Conservation (phyloP, 1,140 invertebrate genomes). For the Drosophila azteca region DNA sequence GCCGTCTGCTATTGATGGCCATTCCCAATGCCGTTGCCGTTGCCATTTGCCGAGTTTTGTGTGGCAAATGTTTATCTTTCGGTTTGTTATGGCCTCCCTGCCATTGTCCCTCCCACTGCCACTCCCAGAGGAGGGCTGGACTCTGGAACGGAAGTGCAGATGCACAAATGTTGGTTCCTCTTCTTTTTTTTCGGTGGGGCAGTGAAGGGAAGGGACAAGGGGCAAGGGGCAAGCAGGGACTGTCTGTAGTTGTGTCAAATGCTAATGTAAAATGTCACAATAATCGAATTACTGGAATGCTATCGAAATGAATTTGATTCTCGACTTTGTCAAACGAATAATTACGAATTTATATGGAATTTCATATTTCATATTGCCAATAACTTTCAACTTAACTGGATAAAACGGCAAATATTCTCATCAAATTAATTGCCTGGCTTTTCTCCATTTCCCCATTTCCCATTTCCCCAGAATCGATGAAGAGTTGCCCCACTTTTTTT, state of each 20-base stretch:
- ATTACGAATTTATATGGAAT: conserved; percentile 45
- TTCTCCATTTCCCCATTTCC: background rate
- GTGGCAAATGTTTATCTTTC: conserved; percentile 73
- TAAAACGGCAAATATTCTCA: conserved; percentile 8
- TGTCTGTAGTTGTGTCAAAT: conserved; percentile 40
- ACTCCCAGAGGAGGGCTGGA: conserved; percentile 10
- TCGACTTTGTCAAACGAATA: conserved; percentile 25
- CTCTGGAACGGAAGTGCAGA: background rate
- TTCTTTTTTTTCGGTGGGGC: no score
- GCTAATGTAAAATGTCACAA: conserved; percentile 63
- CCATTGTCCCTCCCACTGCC: background rate
- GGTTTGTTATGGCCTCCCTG: conserved; percentile 37
- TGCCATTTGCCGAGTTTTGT: conserved; percentile 46
- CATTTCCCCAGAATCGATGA: no score
- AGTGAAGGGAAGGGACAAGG: no score
- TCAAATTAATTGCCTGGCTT: conserved; percentile 39
- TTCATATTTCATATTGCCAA: conserved; percentile 23
- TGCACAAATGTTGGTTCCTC: no score
- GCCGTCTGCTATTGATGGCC: conserved; percentile 59
- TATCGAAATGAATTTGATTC: conserved; percentile 36
- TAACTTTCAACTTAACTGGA: background rate
- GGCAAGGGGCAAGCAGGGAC: background rate
- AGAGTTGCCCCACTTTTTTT: conserved; percentile 22
- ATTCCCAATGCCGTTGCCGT: conserved; percentile 36
- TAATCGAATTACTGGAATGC: conserved; percentile 61